Base-by-base conservation (phyloP, 2,888 invertebrate genomes). In the Parnassius apollo region DNA sequence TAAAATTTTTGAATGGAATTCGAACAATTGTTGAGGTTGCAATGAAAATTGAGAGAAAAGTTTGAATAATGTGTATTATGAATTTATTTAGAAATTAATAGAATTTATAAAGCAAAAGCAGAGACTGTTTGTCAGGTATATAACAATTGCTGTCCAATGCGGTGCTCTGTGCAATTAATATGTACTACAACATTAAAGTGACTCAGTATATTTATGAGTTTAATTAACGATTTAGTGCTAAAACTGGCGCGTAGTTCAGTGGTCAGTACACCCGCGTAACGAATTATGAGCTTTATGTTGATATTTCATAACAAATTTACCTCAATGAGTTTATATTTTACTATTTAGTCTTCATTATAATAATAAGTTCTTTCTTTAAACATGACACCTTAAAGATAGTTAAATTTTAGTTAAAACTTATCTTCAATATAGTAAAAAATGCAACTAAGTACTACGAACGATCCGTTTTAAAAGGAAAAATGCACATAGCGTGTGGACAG, bases 141-240 rank as follows among this genome's bases (percentile, higher is more conserved):
- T 50, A 54, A 62, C 58, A 58, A 59, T 55, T 42, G 58, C 58
- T 55, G 59, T 62, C 62, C 44, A n/a, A 49, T 44, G 62, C 58
- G 62, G 58, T 42, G 58, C 35, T 58, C 58, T 12, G 42, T 55
- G 50, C 55, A 69, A 72, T 73, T 71, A 69, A 72, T 72, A 18
- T 18, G 18, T 18, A 69, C 68, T 66, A 62, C 61, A 63, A 63
- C 69, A 66, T 70, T 69, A 69, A n/a, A n/a, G n/a, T n/a, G n/a
- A 66, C 65, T 62, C 52, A 55, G 48, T 56, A 60, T 66, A 74
- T 75, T 74, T 74, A 75, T 67, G 68, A 64, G 65, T 68, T 69
- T 67, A 73, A 75, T 75, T 72, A 69, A 62, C 55, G 55, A 55
- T 54, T 62, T 55, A 59, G 48, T 58, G 13, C 55, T 59, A 62